Percentiles rank a stretch among this genome's conserved stretches.
Evolutionary conservation across 2,888 invertebrate genomes (phyloP).

Genomic region (Dryocosmus kuriphilus): DNA sequence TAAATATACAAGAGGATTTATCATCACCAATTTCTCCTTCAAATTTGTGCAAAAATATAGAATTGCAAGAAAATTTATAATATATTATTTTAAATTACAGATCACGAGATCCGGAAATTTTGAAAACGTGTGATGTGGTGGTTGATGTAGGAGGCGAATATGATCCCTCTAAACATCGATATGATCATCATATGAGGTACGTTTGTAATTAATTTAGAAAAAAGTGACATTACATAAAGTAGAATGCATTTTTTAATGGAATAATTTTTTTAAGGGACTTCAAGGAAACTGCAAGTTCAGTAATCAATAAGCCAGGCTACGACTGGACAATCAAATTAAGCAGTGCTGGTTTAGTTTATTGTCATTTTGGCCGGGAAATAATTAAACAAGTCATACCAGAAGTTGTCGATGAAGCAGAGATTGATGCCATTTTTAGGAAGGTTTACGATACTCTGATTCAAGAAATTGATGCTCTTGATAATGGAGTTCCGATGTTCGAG

Average conservation of each 20-base stretch:
- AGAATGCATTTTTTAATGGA: neutral
- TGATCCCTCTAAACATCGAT: conserved; percentile 86
- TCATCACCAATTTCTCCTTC: no score
- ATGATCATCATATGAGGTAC: conserved; percentile 95
- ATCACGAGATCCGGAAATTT: conserved; percentile 79
- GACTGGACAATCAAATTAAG: conserved; percentile 85
- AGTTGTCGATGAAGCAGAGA: conserved; percentile 78
- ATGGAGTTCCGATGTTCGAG: conserved; percentile 92
- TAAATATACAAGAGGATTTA: no score
- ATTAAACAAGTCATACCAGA: conserved; percentile 81
- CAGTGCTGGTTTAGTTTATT: conserved; percentile 95
- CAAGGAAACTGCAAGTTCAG: conserved; percentile 65
- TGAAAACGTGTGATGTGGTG: conserved; percentile 93
- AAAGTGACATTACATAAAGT: neutral
- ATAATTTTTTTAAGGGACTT: conserved; percentile 63
- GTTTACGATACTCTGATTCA: conserved; percentile 93
- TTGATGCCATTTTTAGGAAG: conserved; percentile 82
- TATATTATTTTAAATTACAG: conserved; percentile 71
- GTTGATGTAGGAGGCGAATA: conserved; percentile 96
- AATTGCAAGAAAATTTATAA: neutral
- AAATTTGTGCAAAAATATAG: no score
- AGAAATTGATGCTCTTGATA: conserved; percentile 98
- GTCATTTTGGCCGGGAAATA: conserved; percentile 91
- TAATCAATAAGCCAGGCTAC: conserved; percentile 70
- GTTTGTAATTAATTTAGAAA: neutral